Base-by-base conservation (phyloP, 2,888 invertebrate species). In the Scaptodrosophila latifasciaeformis region DNA sequence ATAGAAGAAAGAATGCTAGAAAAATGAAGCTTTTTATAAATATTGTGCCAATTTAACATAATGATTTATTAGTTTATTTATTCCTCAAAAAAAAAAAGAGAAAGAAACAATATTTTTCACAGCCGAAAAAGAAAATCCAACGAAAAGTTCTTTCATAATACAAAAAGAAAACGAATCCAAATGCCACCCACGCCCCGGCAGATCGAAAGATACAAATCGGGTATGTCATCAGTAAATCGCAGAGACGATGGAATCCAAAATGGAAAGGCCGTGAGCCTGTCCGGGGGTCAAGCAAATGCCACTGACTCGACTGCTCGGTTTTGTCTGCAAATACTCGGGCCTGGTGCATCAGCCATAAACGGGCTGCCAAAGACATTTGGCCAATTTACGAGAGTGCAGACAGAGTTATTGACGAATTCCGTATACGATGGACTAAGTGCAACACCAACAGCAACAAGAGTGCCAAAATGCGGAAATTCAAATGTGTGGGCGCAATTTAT, bases 11-110 rank as follows among this genome's bases (percentile, higher is more conserved):
- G 34, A 15, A 12, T 6, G 6, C 19, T 40, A 47, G 15, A 64
- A 43, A 49, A 37, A 47, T 42, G 51, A 63, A 57, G 57, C 58
- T 49, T 50, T 68, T 66, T 59, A 68, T 63, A 66, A 71, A 66
- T 55, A 57, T 21, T 60, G 62, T 66, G 79, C 69, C 72, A 72
- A 72, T 72, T 72, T 78, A 79, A 78, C 72, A 72, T 71, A 71
- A 72, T 72, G 72, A 72, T 72, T 72, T 72, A 72, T 72, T 78
- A 60, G 66, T 56, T 75, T 78, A 78, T 72, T 78, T 72, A 72
- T 78, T 69, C 66, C 53, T 37, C 58, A 72, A 78, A n/a, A n/a
- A n/a, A n/a, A n/a, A n/a, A n/a, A n/a, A n/a, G n/a, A n/a, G n/a
- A n/a, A n/a, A n/a, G n/a, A n/a, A n/a, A n/a, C n/a, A n/a, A 72